Evolutionary conservation across 2,113 vertebrate genomes (phyloP), one percentile per base, ranked within the genome.

Genomic region (Phalacrocorax aristotelis): DNA sequence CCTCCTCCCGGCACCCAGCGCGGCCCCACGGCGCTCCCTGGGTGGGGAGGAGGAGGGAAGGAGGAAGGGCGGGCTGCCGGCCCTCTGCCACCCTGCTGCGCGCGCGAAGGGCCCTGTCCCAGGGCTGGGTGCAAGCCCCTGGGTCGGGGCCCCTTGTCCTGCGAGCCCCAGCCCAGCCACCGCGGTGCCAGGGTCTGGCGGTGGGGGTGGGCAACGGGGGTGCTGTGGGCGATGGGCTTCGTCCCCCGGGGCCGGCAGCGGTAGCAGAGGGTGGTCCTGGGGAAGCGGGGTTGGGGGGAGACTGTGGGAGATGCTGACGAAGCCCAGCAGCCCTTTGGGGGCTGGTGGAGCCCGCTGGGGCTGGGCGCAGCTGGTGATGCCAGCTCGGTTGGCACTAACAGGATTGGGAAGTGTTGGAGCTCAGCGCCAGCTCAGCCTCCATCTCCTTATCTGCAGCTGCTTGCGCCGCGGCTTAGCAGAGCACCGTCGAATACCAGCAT

Each of bases 401-500:
- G 71, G 71, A 55, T 3, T 78, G 68, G 64, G 51, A 85, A 52
- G 25, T 2, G 29, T 29, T 74, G 42, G 58, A 74, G 85, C 79
- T 71, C 27, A 26, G 78, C 1, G 1, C 34, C 1, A 1, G 61
- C 78, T 95, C 49, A 88, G 66, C 36, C 49, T 91, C 58, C 75
- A n/a, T 49, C 74, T 65, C 81, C 87, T 65, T 83, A 46, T 54
- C 52, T 52, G 26, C 34, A 78, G 60, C 74, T n/a, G 52, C 29
- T 58, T 27, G 55, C 7, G 15, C 57, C 1, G 9, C 49, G 44
- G 55, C 60, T 82, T 36, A 69, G 72, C 6, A 1, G 40, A n/a
- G 44, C n/a, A 8, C 4, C 2, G 1, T 76, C 34, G 54, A 30
- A 12, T 17, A 4, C 15, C 3, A 2, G 49, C 23, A 2, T 1